Conservation (phyloP, 2,797 vertebrate species). For the Myotis findleyi region DNA sequence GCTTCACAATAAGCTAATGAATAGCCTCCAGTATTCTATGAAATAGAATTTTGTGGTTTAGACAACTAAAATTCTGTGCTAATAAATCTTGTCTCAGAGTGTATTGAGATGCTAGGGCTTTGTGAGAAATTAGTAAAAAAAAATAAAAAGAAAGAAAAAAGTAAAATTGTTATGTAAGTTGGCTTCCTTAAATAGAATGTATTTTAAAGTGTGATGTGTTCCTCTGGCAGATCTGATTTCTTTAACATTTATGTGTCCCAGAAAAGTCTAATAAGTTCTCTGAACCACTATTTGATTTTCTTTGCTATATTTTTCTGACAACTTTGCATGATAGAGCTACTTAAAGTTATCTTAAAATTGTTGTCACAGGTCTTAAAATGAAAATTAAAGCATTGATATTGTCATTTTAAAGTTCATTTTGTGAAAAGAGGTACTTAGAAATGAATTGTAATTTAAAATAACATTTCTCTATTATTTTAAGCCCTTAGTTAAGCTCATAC, state of each 20-base stretch:
- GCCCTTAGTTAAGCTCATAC: neutral
- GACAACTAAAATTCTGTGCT: slow-evolving; percentile 30
- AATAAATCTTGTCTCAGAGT: slow-evolving; percentile 53
- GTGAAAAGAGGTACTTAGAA: neutral
- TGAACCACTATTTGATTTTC: slow-evolving; percentile 45
- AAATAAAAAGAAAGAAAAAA: neutral
- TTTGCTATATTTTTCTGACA: slow-evolving; percentile 52
- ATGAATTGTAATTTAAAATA: neutral
- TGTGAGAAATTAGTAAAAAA: slow-evolving; percentile 7
- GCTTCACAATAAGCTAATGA: slow-evolving; percentile 57
- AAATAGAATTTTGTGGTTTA: slow-evolving; percentile 60
- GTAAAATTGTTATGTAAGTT: slow-evolving; percentile 35
- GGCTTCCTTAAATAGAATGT: slow-evolving; percentile 69
- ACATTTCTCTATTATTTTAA: neutral
- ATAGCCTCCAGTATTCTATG: neutral
- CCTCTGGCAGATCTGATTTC: slow-evolving; percentile 53
- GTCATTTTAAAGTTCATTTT: neutral
- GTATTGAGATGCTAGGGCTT: neutral
- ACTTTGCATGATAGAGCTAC: neutral
- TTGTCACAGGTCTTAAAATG: neutral
- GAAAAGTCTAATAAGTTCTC: slow-evolving; percentile 66
- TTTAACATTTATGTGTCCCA: slow-evolving; percentile 72
- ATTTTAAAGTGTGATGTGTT: slow-evolving; percentile 58
- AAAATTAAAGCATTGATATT: neutral
- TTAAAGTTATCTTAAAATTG: neutral